Percentiles rank a stretch among this genome's conserved stretches.
phyloP scores from a whole-genome alignment of 2,113 vertebrate genomes.

The Macroglossus sobrinus region DNA sequence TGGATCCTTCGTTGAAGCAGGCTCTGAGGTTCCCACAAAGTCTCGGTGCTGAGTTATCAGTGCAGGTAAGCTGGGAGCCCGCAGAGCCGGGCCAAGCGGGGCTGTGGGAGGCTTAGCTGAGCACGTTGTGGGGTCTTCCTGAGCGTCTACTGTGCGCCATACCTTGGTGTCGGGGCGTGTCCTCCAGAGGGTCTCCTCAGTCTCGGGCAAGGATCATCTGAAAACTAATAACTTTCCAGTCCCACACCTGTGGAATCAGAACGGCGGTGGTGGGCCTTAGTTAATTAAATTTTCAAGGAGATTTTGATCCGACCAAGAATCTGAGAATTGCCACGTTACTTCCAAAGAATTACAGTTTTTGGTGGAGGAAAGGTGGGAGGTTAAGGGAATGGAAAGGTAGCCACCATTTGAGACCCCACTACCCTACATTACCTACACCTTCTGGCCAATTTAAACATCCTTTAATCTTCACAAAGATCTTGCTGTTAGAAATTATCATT shows the following conservation, averaged over 20 bases:
- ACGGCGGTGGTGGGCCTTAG: too few relatives aligned
- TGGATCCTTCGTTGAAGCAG: rapidly evolving
- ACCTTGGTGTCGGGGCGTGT: rapidly evolving
- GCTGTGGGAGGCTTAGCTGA: not conserved
- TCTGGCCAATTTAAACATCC: not conserved
- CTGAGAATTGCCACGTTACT: not conserved
- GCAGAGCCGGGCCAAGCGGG: rapidly evolving
- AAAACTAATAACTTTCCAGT: too few relatives aligned
- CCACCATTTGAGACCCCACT: not conserved
- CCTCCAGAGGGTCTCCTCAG: not conserved
- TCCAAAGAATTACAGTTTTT: not conserved
- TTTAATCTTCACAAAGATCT: not conserved
- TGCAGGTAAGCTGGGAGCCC: not conserved
- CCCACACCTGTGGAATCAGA: not conserved
- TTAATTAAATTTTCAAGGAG: too few relatives aligned
- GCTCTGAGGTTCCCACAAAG: not conserved
- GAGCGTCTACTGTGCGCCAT: not conserved
- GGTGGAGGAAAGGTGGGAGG: not conserved
- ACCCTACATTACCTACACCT: not conserved
- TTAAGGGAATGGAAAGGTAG: not conserved
- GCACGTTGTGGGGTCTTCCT: not conserved
- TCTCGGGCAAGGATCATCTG: not conserved
- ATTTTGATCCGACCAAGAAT: not conserved
- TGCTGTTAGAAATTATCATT: not conserved
- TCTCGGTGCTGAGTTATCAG: rapidly evolving